phyloP scores from a whole-genome alignment of 2,113 vertebrate genomes.

The Megatriorchis doriae region DNA sequence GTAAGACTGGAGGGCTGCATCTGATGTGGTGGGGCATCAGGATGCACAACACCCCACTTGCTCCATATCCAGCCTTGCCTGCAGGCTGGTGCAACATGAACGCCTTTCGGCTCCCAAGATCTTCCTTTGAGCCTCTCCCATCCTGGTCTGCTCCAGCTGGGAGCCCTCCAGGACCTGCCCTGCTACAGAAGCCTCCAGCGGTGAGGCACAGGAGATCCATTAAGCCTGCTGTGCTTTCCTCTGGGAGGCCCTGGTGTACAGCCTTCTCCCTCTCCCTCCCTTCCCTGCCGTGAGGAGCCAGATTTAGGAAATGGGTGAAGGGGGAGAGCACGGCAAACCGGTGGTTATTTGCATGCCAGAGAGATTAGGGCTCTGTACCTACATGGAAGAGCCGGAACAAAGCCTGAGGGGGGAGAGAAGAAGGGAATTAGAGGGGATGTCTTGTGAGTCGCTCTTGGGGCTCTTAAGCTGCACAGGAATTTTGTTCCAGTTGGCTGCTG shows the following conservation, averaged over 20 bases:
- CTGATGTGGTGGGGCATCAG: not conserved
- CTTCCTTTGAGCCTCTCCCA: not conserved
- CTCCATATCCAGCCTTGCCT: not conserved
- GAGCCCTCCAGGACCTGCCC: not conserved
- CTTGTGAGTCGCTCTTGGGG: not conserved
- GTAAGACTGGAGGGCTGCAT: not conserved
- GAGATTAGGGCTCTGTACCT: slow-evolving; percentile 44
- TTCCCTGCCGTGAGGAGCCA: rapidly evolving
- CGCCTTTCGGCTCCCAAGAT: not conserved
- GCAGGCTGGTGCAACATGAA: rapidly evolving
- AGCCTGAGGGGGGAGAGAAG: not conserved
- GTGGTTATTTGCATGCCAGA: slow-evolving; percentile 39
- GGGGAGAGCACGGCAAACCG: not conserved
- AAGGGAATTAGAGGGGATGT: slow-evolving; percentile 8
- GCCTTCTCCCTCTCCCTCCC: not conserved
- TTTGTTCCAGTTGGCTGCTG: slow-evolving; percentile 2
- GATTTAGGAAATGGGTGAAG: slow-evolving; percentile 12
- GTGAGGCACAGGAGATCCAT: not conserved
- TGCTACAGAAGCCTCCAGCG: not conserved
- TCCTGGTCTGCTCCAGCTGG: not conserved
- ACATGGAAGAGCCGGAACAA: not conserved
- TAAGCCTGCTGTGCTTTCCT: not conserved
- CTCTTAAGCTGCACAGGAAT: slow-evolving; percentile 65
- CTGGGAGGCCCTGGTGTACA: not conserved
- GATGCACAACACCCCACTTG: not conserved